Percentiles rank a stretch among this genome's conserved stretches.
Conservation (phyloP, 2,113 vertebrate species). For the Anguilla rostrata region DNA sequence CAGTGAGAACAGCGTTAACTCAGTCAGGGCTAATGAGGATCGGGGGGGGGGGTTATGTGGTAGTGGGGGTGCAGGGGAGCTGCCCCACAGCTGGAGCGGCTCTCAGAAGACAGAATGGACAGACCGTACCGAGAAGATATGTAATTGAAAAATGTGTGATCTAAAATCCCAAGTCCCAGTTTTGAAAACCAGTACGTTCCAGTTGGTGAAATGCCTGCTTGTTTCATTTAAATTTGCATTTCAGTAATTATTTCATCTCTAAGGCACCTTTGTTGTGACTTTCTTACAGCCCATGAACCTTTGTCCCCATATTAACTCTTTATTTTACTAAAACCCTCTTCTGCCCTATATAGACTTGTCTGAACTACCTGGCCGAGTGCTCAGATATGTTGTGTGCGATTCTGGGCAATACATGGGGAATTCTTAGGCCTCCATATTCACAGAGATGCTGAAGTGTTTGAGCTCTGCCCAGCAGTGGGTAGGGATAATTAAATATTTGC, state of each 20-base stretch:
- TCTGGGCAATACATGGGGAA: not conserved
- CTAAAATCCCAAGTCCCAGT: not conserved
- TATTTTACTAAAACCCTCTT: not conserved
- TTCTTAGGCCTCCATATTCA: not conserved
- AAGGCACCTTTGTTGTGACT: not conserved
- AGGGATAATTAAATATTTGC: too few relatives aligned
- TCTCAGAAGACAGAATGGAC: not conserved
- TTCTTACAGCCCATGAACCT: not conserved
- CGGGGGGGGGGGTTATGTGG: not conserved
- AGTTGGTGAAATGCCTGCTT: not conserved
- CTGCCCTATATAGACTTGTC: constrained; percentile 2
- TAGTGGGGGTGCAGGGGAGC: not conserved
- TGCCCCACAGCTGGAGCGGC: not conserved
- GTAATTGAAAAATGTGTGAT: not conserved
- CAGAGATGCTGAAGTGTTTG: not conserved
- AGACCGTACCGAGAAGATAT: not conserved
- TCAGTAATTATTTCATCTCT: not conserved
- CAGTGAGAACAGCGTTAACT: constrained; percentile 21
- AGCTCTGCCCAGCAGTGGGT: not conserved
- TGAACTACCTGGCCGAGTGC: not conserved
- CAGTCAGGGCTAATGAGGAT: constrained; percentile 24
- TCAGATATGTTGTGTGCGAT: not conserved
- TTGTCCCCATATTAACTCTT: not conserved
- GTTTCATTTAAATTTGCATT: not conserved
- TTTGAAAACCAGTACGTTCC: not conserved